Percentiles rank a stretch among this genome's conserved stretches.
Conservation (phyloP, 2,113 vertebrate species). For the Paedocypris sp. region DNA sequence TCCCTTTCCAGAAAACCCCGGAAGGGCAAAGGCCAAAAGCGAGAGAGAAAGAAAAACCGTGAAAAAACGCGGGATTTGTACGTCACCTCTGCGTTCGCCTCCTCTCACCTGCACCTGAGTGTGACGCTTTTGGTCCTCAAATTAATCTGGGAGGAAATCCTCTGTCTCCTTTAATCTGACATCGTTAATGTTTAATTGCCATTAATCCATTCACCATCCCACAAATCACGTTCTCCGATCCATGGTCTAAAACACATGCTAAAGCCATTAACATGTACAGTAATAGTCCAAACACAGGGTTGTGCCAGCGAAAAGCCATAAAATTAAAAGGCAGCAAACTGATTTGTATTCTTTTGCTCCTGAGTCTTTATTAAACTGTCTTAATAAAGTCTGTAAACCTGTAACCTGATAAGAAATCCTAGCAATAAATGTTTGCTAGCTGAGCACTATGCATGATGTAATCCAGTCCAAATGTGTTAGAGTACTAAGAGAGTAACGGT, state of each 20-base stretch:
- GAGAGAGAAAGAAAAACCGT: slow-evolving; percentile 96
- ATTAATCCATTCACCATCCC: slow-evolving; percentile 16
- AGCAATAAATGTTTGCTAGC: too few relatives aligned
- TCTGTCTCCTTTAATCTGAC: slow-evolving; percentile 54
- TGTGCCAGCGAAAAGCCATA: background rate
- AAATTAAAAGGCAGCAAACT: too few relatives aligned
- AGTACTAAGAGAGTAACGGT: too few relatives aligned
- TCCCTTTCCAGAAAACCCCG: slow-evolving; percentile 87
- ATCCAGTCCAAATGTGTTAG: background rate
- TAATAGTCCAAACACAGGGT: background rate
- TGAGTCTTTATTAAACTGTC: too few relatives aligned
- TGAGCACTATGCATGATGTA: background rate
- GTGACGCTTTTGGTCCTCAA: slow-evolving; percentile 58
- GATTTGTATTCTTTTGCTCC: too few relatives aligned
- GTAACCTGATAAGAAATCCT: too few relatives aligned
- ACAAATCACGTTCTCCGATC: background rate
- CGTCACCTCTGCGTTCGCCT: slow-evolving; percentile 71
- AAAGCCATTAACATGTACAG: background rate
- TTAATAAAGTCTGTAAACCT: too few relatives aligned
- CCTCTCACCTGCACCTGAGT: slow-evolving; percentile 60
- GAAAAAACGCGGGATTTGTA: slow-evolving; percentile 87
- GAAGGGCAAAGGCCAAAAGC: slow-evolving; percentile 91
- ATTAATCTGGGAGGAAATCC: slow-evolving; percentile 62
- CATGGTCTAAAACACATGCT: background rate
- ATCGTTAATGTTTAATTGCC: slow-evolving; percentile 6